Evolutionary conservation across 2,797 vertebrate genomes (phyloP), one percentile per base, ranked within the genome.

Genomic region (Gobionotothen gibberifrons): DNA sequence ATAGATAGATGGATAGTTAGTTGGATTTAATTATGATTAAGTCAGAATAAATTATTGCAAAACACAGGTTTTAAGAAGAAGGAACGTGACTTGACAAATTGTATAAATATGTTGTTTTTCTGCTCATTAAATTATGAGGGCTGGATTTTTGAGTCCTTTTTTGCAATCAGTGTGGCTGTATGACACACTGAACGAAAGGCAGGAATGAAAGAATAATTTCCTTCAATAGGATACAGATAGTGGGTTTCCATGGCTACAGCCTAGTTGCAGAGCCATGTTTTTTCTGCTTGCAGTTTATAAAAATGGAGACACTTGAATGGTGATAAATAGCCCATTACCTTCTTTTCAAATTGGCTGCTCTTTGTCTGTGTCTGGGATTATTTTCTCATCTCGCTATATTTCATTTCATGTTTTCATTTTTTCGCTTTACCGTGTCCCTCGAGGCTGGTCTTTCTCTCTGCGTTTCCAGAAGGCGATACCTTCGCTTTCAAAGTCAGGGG

Each of bases 241-340:
- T 22, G 59, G 54, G 90, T 93, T 91, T 85, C 90, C 87, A 90
- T 90, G 90, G 66, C 72, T 77, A 91, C 92, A 75, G 76, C 80
- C 54, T 72, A 79, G 75, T 65, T 67, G 63, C 63, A 75, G 72
- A 47, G 70, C 9, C 1, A 79, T 46, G 56, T 74, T 70, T 74
- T 72, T 82, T 88, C 71, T 78, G 77, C 55, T 73, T 29, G 60
- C 75, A 53, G 67, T 80, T 80, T 74, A 68, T 74, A 54, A 66
- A 86, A 85, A 85, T 26, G 22, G 51, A 85, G 74, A 76, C 63
- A 48, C 58, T 84, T 59, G 42, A 86, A 81, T 78, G 11, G 54
- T 63, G 51, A 84, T 78, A 86, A 86, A 87, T 79, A 75, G 69
- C 42, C 54, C 53, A 81, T 83, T 78, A 81, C 83, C 62, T 72